Evolutionary conservation across 2,888 invertebrate genomes (phyloP).

Genomic region (Spodoptera littoralis): DNA sequence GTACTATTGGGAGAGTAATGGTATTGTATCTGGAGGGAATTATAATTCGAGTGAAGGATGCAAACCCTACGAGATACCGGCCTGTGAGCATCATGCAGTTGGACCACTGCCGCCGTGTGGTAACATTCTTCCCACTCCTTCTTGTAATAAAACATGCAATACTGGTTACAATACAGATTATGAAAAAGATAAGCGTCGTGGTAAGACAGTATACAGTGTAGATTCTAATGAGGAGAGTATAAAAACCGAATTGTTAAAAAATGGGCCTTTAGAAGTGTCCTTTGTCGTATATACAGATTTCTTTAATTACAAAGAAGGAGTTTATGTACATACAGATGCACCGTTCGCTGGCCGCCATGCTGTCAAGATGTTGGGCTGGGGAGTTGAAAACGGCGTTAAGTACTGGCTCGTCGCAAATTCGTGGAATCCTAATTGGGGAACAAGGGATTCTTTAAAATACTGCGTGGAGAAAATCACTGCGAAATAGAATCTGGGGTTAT

Average conservation of each 20-base stretch:
- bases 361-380: slow-evolving; percentile 15
- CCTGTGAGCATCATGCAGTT: slow-evolving; percentile 4
- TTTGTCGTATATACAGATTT: background rate
- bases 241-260: slow-evolving; percentile 4
- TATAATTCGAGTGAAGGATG: slow-evolving; percentile 16
- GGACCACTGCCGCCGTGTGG: slow-evolving; percentile 4
- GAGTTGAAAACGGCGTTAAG: slow-evolving; percentile 7
- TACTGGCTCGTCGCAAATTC: slow-evolving; percentile 16
- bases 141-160: slow-evolving; percentile 1
- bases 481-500: background rate
- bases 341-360: background rate
- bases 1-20: slow-evolving; percentile 2
- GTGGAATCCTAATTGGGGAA: slow-evolving; percentile 12
- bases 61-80: slow-evolving; percentile 4
- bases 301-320: slow-evolving; percentile 6
- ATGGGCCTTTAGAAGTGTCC: slow-evolving; percentile 2
- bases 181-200: slow-evolving; percentile 2
- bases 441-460: slow-evolving; percentile 11
- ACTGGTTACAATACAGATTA: slow-evolving; percentile 2
- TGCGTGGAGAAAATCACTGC: slow-evolving; percentile 8
- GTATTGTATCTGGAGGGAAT: slow-evolving; percentile 19
- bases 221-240: slow-evolving; percentile 1
- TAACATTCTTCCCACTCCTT: background rate
- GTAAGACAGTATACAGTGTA: background rate
- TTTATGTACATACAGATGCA: slow-evolving; percentile 1